Evolutionary conservation across 1,140 invertebrate genomes (phyloP).

Genomic region (Drosophila biarmipes): DNA sequence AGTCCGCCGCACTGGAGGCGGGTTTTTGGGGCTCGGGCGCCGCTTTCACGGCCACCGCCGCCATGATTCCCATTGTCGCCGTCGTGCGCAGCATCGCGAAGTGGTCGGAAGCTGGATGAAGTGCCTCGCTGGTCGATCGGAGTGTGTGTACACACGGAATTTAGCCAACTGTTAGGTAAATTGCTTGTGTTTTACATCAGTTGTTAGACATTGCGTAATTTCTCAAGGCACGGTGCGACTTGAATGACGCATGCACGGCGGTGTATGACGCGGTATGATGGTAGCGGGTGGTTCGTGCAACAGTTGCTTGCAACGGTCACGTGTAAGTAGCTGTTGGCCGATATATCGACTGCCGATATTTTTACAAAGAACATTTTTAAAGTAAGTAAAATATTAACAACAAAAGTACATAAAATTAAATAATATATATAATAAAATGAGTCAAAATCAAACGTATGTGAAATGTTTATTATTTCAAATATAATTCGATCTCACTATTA

Average conservation of each 20-base stretch:
- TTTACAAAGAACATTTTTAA: too few relatives aligned
- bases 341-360: neutral
- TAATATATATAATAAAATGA: neutral
- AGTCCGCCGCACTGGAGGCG: conserved; percentile 1
- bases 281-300: conserved; percentile 12
- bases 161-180: conserved; percentile 40
- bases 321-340: neutral
- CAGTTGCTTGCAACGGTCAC: conserved; percentile 22
- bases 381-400: neutral
- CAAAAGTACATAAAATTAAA: neutral
- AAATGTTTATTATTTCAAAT: too few relatives aligned
- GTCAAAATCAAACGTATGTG: too few relatives aligned
- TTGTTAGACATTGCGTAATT: conserved; percentile 70
- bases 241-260: conserved; percentile 30
- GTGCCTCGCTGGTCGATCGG: conserved; percentile 22
- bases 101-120: neutral
- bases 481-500: too few relatives aligned
- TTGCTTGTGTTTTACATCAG: conserved; percentile 45
- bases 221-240: conserved; percentile 52
- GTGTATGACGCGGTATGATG: neutral
- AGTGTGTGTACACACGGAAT: conserved; percentile 27
- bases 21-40: conserved; percentile 9
- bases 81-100: conserved; percentile 65
- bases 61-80: conserved; percentile 57
- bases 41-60: conserved; percentile 59